Evolutionary conservation across 2,113 vertebrate species (phyloP).

Genomic region (Monarcha castaneiventris): DNA sequence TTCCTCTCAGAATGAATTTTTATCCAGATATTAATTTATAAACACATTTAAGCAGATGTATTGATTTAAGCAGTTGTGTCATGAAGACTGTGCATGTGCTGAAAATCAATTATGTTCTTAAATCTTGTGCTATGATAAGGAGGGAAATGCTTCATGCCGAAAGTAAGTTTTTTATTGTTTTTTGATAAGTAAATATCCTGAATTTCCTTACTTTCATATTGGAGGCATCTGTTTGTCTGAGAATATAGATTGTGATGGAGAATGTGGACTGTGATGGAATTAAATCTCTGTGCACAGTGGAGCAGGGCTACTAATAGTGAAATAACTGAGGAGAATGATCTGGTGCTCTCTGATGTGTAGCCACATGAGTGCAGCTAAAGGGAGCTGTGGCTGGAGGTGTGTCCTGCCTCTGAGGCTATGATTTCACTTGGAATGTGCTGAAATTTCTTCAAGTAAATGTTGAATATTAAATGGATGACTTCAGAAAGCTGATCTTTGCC

Average conservation of each 20-base stretch:
- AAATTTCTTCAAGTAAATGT: not conserved
- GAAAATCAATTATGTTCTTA: not conserved
- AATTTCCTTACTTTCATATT: not conserved
- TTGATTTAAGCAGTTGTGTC: not conserved
- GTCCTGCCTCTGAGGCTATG: not conserved
- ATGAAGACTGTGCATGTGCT: not conserved
- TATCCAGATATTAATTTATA: not conserved
- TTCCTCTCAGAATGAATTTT: not conserved
- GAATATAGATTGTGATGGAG: not conserved
- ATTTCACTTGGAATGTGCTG: not conserved
- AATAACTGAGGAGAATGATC: not conserved
- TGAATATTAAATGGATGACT: not conserved
- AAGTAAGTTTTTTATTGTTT: not conserved
- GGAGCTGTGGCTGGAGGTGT: not conserved
- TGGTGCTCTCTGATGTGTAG: not conserved
- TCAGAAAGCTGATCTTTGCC: not conserved
- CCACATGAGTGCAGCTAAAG: not conserved
- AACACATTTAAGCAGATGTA: not conserved
- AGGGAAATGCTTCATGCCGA: not conserved
- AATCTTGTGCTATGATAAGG: not conserved
- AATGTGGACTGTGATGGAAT: not conserved
- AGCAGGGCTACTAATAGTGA: not conserved
- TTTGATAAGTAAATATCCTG: not conserved
- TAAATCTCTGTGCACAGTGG: not conserved
- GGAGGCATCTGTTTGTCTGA: not conserved